A percentile compares a stretch with the other conserved stretches of the same genome.
phyloP scores from a whole-genome alignment of 2,888 invertebrate genomes.

The Leptinotarsa rubiginosa region DNA sequence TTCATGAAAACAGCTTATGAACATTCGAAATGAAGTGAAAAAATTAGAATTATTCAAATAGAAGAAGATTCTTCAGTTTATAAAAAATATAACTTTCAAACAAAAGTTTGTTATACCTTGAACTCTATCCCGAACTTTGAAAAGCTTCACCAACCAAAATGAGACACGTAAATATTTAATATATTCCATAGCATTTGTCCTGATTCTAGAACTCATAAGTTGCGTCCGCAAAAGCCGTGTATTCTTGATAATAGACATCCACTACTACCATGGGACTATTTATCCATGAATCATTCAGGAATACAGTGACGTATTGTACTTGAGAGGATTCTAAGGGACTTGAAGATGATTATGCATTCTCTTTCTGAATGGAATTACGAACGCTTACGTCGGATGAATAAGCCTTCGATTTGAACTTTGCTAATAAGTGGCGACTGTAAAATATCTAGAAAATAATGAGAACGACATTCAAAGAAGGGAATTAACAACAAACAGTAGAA shows the following conservation, averaged over 20 bases:
- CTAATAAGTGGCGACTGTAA: neutral
- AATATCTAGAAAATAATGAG: too few species aligned
- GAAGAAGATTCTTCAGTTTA: too few species aligned
- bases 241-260: constrained; percentile 60
- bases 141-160: constrained; percentile 39
- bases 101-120: neutral
- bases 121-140: neutral
- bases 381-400: constrained; percentile 4
- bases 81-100: too few species aligned
- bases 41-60: too few species aligned
- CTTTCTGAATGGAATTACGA: constrained; percentile 21
- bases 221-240: constrained; percentile 53
- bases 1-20: too few species aligned
- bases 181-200: constrained; percentile 55
- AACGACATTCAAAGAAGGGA: too few species aligned
- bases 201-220: constrained; percentile 54
- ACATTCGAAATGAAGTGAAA: too few species aligned
- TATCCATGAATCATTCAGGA: constrained; percentile 45
- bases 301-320: constrained; percentile 21
- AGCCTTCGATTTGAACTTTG: neutral
- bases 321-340: constrained; percentile 7
- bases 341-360: constrained; percentile 10
- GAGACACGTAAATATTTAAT: constrained; percentile 57
- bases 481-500: too few species aligned
- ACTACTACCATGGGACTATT: constrained; percentile 55